Percentiles rank a stretch among this genome's conserved stretches.
Evolutionary conservation across 2,797 vertebrate species (phyloP).

Genomic region (Lepus oiostolus): DNA sequence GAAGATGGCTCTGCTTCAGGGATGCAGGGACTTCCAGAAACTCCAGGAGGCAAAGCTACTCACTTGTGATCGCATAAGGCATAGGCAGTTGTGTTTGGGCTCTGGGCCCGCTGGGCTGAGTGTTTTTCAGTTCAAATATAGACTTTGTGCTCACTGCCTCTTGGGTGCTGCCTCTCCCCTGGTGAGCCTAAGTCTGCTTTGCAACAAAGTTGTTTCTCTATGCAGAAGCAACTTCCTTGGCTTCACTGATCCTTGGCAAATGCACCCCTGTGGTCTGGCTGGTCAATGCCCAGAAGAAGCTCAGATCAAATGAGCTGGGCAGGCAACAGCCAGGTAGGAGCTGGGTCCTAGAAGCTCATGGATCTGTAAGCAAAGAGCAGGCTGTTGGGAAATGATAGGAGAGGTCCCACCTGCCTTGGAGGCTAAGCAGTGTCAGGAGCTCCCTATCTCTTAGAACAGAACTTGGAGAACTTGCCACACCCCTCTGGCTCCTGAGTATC

Average conservation of each 20-base stretch:
- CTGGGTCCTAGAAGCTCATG: too few species aligned
- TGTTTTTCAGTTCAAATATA: conserved; percentile 80
- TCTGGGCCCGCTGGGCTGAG: conserved; percentile 68
- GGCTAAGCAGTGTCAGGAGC: background rate
- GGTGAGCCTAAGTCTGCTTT: conserved; percentile 31
- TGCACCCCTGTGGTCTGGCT: background rate
- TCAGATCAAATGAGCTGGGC: background rate
- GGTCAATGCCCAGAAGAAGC: background rate
- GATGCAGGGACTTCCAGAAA: conserved; percentile 68
- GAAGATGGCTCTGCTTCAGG: conserved; percentile 57
- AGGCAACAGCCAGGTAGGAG: background rate
- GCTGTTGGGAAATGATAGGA: background rate
- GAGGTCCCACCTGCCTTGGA: background rate
- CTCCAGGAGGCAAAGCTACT: conserved; percentile 74
- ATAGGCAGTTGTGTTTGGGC: conserved; percentile 80
- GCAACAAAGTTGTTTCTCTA: conserved; percentile 34
- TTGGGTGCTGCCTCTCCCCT: conserved; percentile 44
- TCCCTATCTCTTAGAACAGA: background rate
- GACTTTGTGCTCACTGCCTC: conserved; percentile 49
- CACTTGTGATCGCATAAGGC: conserved; percentile 71
- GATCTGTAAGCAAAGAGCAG: background rate
- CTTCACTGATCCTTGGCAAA: conserved; percentile 9
- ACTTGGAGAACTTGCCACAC: background rate
- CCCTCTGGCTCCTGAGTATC: background rate
- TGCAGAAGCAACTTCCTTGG: background rate